phyloP scores from a whole-genome alignment of 2,888 invertebrate species.

The Heteromyza rotundicornis region DNA sequence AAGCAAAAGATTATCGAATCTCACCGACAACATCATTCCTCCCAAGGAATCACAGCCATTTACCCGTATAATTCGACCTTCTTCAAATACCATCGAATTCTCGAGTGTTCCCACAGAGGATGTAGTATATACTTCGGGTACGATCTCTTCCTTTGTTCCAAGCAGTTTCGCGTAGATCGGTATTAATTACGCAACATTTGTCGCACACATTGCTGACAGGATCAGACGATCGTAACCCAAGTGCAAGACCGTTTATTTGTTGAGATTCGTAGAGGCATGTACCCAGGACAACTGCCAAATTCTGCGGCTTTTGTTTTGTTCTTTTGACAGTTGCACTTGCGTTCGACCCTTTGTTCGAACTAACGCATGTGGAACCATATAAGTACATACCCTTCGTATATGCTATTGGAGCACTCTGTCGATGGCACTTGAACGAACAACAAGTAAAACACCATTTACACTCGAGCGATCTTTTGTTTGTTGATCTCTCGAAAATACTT shows the following conservation, averaged over 20 bases:
- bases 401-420: neutral
- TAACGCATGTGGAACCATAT: neutral
- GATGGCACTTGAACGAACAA: too few species aligned
- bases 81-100: neutral
- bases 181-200: slow-evolving; percentile 7
- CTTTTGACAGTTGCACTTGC: slow-evolving; percentile 2
- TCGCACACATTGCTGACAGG: neutral
- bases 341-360: neutral
- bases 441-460: neutral
- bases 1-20: neutral
- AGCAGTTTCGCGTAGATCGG: neutral
- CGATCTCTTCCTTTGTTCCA: too few species aligned
- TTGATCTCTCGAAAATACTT: neutral
- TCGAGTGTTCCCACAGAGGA: neutral
- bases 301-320: neutral
- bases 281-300: too few species aligned
- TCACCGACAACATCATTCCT: too few species aligned
- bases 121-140: too few species aligned
- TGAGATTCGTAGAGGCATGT: too few species aligned
- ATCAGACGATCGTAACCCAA: neutral
- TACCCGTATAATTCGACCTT: neutral
- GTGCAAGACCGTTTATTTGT: neutral
- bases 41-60: neutral
- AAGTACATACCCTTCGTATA: neutral
- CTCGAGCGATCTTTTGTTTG: neutral